phyloP scores from a whole-genome alignment of 2,113 vertebrate genomes.

The Lepus europaeus region DNA sequence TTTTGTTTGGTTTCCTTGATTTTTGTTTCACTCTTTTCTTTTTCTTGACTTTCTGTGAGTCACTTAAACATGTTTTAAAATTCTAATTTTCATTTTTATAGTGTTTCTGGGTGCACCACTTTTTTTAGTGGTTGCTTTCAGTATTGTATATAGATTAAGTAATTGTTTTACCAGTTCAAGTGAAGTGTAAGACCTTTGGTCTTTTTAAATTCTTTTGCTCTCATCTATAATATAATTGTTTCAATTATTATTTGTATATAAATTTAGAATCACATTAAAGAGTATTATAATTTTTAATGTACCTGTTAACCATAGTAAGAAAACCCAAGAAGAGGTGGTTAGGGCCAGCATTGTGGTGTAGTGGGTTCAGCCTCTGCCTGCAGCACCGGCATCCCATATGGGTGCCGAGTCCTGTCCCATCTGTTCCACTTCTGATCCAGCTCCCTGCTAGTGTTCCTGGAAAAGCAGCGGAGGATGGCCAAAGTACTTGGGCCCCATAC shows the following conservation, averaged over 20 bases:
- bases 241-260: slow-evolving; percentile 27
- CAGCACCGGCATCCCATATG: too few species aligned
- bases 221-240: background rate
- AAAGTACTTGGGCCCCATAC: too few species aligned
- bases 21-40: background rate
- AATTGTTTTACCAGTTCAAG: background rate
- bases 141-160: background rate
- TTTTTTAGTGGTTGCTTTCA: background rate
- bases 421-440: too few species aligned
- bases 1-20: background rate
- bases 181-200: background rate
- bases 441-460: too few species aligned
- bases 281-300: slow-evolving; percentile 20
- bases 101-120: background rate
- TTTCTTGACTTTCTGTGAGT: background rate
- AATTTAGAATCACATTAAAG: slow-evolving; percentile 2
- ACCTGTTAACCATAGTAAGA: background rate
- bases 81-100: background rate
- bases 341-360: too few species aligned
- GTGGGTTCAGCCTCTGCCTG: too few species aligned
- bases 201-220: background rate
- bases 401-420: too few species aligned
- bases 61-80: background rate
- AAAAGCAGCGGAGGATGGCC: too few species aligned
- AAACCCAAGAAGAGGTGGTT: too few species aligned